Evolutionary conservation across 1,140 invertebrate species (phyloP), one percentile per base, ranked within the genome.

Genomic region (Meloidogyne hapla): DNA sequence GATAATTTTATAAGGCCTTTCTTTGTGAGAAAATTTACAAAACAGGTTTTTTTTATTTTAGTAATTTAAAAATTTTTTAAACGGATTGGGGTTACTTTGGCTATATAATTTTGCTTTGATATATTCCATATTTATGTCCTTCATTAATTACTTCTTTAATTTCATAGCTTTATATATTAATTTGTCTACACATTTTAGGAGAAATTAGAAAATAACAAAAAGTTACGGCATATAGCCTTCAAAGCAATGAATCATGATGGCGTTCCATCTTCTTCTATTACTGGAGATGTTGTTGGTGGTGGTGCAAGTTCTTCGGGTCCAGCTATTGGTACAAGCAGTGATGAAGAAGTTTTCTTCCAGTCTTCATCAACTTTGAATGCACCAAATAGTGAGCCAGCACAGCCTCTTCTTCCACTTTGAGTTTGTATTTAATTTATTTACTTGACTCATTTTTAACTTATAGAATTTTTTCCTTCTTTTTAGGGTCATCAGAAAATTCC

Each of bases 11-110:
- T 81, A 4, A 75, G 74, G 48, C 80, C 80, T 45, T 72, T 81
- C 33, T 81, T 81, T 80, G 80, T 81, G 15, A 13, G 80, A 42
- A 81, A 80, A 42, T 82, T 81, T 70, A 81, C 80, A 28, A 73
- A 69, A 33, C 77, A 80, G 79, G 79, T 80, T 61, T 72, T 21
- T 21, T 42, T 78, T 61, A 25, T 78, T 73, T 8, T 69, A 33
- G 33, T 33, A 33, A 33, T 0, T 6, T 33, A 6, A 33, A 6
- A 33, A 5, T 33, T 33, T 33, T 33, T 33, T 33, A 33, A 33
- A 6, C 33, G 9, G 33, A 33, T 33, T 33, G 33, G 33, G 33
- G 33, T 8, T 8, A 6, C 33, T 4, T 6, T 33, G 33, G 33
- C 33, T 33, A 0, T n/a, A n/a, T 33, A 33, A 33, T 33, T 33